phyloP scores from a whole-genome alignment of 2,888 invertebrate genomes.

The Gandaritis pyraliata region DNA sequence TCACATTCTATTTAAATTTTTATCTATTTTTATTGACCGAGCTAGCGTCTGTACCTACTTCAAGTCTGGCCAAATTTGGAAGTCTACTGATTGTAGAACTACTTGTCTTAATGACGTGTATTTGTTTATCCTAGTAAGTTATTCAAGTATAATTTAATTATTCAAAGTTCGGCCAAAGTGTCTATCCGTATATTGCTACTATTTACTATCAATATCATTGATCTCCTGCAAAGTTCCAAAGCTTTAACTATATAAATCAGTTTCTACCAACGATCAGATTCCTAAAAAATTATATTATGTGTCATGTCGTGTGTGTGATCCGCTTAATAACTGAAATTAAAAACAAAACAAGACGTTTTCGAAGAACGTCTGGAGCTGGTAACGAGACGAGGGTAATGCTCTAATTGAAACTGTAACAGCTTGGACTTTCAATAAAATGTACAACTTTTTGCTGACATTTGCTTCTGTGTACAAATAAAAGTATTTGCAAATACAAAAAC shows the following conservation, averaged over 20 bases:
- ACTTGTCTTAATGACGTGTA: too few relatives aligned
- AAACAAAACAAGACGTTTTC: constrained; percentile 51
- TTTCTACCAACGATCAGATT: constrained; percentile 2
- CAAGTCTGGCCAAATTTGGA: too few relatives aligned
- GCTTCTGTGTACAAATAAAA: background rate
- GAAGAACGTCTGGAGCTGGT: constrained; percentile 45
- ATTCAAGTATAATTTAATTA: too few relatives aligned
- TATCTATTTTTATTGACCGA: too few relatives aligned
- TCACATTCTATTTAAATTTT: too few relatives aligned
- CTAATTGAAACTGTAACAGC: constrained; percentile 27
- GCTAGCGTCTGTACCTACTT: too few relatives aligned
- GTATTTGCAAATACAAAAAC: background rate
- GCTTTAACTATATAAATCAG: background rate
- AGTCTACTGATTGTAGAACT: too few relatives aligned
- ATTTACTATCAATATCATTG: too few relatives aligned
- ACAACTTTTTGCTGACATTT: background rate
- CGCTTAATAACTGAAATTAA: constrained; percentile 51
- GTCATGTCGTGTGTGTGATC: too few relatives aligned
- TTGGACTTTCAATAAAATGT: constrained; percentile 10
- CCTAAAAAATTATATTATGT: constrained; percentile 13
- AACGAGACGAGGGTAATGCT: constrained; percentile 32
- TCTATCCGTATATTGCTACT: too few relatives aligned
- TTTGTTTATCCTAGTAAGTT: too few relatives aligned
- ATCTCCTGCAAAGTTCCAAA: background rate
- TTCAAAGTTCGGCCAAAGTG: too few relatives aligned